Evolutionary conservation across 2,888 invertebrate genomes (phyloP), one percentile per base, ranked within the genome.

Genomic region (Lithophane socia): DNA sequence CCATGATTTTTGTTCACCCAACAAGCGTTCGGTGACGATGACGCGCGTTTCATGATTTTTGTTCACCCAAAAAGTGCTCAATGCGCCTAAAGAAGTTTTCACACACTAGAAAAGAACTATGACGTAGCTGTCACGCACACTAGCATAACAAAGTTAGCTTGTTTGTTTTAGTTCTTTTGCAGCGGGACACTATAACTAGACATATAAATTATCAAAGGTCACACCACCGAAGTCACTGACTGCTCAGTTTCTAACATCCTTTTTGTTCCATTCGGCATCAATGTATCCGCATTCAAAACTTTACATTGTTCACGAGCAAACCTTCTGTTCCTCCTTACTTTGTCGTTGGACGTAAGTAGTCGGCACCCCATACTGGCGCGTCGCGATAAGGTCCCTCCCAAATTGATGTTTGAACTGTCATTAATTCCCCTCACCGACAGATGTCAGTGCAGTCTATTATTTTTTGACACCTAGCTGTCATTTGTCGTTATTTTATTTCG

Each of bases 381-480:
- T 63, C 69, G 90, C 94, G 96, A 96, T 96, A 96, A 96, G 94
- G 94, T 92, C 90, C 90, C 90, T 84, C 84, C 94, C 89, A 94
- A 95, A 95, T 96, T 94, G 95, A 94, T 96, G 95, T 96, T 96
- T 96, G 95, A 96, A 96, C 94, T 94, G 93, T 94, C 95, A 96
- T 96, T 96, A 96, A 95, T 94, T 93, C 94, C 92, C 92, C 87
- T 90, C 92, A 87, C 86, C 90, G 94, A 94, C 96, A 96, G 94
- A 95, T 96, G 96, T 95, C 96, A 91, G 93, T 92, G 89, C 88
- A 92, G 93, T 94, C 95, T 94, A 95, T 96, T 96, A 96, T 94
- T 96, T 83, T 96, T 95, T 95, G 95, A 95, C 96, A 94, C 94
- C 93, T 92, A 89, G 93, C 93, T 95, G 94, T 95, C 93, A 94